Evolutionary conservation across 2,113 vertebrate genomes (phyloP), one percentile per base, ranked within the genome.

Genomic region (Otis tarda): DNA sequence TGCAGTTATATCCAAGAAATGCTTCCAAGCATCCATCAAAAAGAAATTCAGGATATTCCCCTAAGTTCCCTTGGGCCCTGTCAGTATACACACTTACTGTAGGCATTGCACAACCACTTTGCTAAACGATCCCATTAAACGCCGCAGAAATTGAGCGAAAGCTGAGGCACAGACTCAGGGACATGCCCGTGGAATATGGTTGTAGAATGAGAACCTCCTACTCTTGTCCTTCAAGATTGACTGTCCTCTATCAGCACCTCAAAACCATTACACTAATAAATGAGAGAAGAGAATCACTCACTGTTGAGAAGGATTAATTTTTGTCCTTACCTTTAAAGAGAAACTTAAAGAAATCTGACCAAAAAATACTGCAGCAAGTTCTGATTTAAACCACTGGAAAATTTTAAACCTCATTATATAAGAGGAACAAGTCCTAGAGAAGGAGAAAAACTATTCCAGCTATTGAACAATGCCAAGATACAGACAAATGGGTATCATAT

Each of bases 161-260:
- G 31, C 56, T 49, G 47, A 70, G 56, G 7, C 11, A 49, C 25
- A 61, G 12, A 33, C 27, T 30, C 52, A 83, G 83, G 37, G 21
- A 61, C 0, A 0, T 13, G 13, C 31, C 47, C 6, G 7, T 21
- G 25, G 23, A 79, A 50, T 28, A 37, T 0, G 2, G 18, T 1
- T 49, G n/a, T 50, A 30, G 45, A 82, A 69, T n/a, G 12, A 53
- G 30, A 63, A 14, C 52, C 24, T 87, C 9, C 31, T n/a, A 45
- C 33, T 57, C 25, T 53, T 22, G 8, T 28, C 41, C 61, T 73
- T 39, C 43, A 43, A 8, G 56, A 35, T 27, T 43, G 47, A 22
- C 33, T 33, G 12, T 41, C 47, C 20, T 71, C 28, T 24, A 4
- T 23, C 23, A 82, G 16, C 33, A 68, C 13, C 74, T 73, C 59